phyloP scores from a whole-genome alignment of 2,797 vertebrate species.

The Sparidentex hasta region DNA sequence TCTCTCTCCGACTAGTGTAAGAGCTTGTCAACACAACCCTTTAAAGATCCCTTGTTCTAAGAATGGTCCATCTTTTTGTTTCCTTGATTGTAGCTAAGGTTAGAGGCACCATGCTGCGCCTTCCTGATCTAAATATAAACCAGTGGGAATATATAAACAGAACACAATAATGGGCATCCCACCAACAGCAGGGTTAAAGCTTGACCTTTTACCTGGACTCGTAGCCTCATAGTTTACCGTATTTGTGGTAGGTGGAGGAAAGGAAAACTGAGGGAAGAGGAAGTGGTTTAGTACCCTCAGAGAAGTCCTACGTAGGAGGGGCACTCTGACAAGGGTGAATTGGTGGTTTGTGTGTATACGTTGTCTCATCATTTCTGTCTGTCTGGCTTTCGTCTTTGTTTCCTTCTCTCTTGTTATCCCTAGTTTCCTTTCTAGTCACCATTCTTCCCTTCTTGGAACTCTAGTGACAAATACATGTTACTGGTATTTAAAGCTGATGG shows the following conservation, averaged over 20 bases:
- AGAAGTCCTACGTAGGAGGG: constrained; percentile 31
- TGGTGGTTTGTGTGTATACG: constrained; percentile 54
- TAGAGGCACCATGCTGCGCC: constrained; percentile 39
- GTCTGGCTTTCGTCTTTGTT: constrained; percentile 35
- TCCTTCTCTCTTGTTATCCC: constrained; percentile 3
- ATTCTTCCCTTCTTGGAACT: constrained; percentile 41
- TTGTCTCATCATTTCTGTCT: constrained; percentile 55
- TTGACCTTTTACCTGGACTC: constrained; percentile 75
- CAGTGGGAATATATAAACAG: constrained; percentile 68
- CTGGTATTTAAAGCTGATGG: constrained; percentile 20
- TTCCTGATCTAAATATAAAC: constrained; percentile 76
- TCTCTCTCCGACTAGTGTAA: background rate
- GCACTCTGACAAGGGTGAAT: constrained; percentile 3
- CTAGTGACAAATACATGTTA: constrained; percentile 25
- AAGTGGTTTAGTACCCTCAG: constrained; percentile 60
- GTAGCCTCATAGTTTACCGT: constrained; percentile 21
- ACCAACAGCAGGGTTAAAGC: constrained; percentile 53
- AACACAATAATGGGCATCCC: constrained; percentile 71
- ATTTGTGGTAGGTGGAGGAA: constrained; percentile 31
- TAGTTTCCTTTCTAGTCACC: constrained; percentile 26
- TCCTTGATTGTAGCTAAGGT: constrained; percentile 40
- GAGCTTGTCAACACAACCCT: constrained; percentile 34
- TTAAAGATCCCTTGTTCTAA: constrained; percentile 44
- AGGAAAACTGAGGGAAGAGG: constrained; percentile 57
- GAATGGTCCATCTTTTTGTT: constrained; percentile 35